Base-by-base conservation (phyloP, 2,113 vertebrate species). In the Mesitornis unicolor region DNA sequence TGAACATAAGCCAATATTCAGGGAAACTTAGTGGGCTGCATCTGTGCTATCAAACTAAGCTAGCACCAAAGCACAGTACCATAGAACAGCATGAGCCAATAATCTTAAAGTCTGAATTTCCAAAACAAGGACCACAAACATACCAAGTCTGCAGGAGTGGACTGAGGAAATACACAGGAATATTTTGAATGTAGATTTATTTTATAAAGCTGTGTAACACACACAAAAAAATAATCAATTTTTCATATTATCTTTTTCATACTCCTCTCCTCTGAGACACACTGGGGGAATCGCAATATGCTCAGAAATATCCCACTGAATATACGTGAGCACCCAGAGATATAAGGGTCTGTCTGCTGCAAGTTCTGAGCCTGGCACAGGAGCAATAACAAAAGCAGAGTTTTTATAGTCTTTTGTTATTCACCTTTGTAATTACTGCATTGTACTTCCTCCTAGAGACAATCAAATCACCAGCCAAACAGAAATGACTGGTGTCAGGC, bases 41-140 rank as follows among this genome's bases (percentile, higher is more conserved):
- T 28, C 25, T 48, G 3, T 22, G 31, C 6, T 57, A 65, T 16
- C 11, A 91, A 87, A 36, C 22, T 82, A 53, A 74, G 14, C 5
- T 65, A 69, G 8, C 31, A 67, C 11, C 36, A 53, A 53, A 13
- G 13, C 21, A 67, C 91, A 76, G 8, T 40, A 38, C 14, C n/a
- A 43, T 20, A 60, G 33, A 76, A 22, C 8, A 73, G 15, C 3
- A 13, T 47, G 20, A 33, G 6, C 1, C 0, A 0, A 29, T 25
- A 59, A 11, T 26, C 20, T 47, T 65, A 75, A 70, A 31, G 7
- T 81, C 38, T 36, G 12, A 70, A 53, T 82, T 83, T 75, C 26
- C 35, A 29, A 61, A 94, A 11, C 8, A 54, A 45, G n/a, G 22
- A 11, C 8, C 24, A 67, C 29, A 71, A 50, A 48, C 2, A 10